Conservation (phyloP, 2,797 vertebrate species). For the Coendou prehensilis region DNA sequence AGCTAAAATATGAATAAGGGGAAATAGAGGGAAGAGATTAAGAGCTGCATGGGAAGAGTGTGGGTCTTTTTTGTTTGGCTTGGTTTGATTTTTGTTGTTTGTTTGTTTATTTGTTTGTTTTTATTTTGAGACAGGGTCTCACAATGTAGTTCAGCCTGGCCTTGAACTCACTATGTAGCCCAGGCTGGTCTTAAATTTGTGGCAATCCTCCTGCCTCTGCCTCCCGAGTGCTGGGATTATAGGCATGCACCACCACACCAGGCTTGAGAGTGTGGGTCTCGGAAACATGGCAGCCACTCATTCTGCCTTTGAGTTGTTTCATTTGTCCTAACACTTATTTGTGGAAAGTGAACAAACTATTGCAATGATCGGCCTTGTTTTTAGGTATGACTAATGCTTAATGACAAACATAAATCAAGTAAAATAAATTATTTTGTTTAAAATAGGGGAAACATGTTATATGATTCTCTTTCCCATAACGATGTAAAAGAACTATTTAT, state of each 20-base stretch:
- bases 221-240: neutral
- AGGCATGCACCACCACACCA: neutral
- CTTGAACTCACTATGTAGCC: neutral
- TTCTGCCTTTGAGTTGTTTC: neutral
- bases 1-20: neutral
- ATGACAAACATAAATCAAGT: neutral
- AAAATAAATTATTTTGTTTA: neutral
- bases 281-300: no score
- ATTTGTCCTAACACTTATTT: neutral
- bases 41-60: fast-evolving
- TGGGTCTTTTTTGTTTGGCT: neutral
- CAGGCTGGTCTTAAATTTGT: neutral
- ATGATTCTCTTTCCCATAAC: neutral
- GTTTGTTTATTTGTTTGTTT: neutral
- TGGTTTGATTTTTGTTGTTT: neutral
- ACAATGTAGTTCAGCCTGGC: neutral
- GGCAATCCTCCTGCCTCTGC: neutral
- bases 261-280: no score
- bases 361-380: neutral
- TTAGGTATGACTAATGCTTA: neutral
- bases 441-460: neutral
- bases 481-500: neutral
- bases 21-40: no score
- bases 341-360: neutral
- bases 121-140: neutral